phyloP scores from a whole-genome alignment of 1,140 invertebrate genomes.

The Nebria ingens region DNA sequence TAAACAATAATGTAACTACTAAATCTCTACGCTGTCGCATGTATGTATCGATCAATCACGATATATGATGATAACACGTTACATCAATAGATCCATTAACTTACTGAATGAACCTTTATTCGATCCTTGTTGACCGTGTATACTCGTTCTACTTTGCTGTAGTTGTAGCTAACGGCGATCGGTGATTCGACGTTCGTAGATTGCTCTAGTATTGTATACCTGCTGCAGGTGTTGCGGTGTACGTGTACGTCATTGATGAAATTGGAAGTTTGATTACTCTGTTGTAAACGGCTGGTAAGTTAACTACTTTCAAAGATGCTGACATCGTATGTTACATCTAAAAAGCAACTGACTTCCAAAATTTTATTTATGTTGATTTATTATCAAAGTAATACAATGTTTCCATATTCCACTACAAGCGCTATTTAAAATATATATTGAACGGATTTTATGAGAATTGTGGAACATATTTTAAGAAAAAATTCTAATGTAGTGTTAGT shows the following conservation, averaged over 20 bases:
- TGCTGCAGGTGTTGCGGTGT: neutral
- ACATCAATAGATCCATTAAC: neutral
- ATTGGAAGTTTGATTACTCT: neutral
- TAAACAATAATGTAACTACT: constrained; percentile 24
- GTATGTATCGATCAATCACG: constrained; percentile 16
- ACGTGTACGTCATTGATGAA: neutral
- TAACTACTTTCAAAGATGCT: neutral
- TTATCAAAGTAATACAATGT: too few species aligned
- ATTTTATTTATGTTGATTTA: too few species aligned
- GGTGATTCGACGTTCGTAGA: neutral
- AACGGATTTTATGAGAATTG: too few species aligned
- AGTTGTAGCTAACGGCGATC: neutral
- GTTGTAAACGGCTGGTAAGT: neutral
- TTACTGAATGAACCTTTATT: neutral
- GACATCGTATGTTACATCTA: neutral
- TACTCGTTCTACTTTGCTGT: neutral
- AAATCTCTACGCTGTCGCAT: neutral
- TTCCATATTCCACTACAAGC: too few species aligned
- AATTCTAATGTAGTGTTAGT: too few species aligned
- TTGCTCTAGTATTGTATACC: neutral
- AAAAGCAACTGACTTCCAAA: neutral
- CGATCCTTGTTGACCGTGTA: neutral
- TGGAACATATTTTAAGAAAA: too few species aligned
- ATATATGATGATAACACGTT: neutral
- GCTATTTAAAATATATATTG: too few species aligned